phyloP scores from a whole-genome alignment of 2,797 vertebrate species.

The Taenioides sp. region DNA sequence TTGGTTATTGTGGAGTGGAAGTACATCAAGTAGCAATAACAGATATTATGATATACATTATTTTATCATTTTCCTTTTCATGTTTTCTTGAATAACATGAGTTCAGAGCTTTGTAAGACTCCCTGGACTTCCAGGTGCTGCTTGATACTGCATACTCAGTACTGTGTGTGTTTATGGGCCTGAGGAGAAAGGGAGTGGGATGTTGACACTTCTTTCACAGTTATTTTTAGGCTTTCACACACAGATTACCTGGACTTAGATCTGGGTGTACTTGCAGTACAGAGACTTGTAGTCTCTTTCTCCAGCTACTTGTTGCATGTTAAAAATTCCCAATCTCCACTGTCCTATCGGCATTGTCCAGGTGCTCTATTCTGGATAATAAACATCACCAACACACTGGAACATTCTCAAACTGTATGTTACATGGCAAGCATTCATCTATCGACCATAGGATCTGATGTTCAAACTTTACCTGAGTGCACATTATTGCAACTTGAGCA shows the following conservation, averaged over 20 bases:
- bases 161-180: conserved; percentile 68
- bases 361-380: too few species aligned
- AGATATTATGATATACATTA: too few species aligned
- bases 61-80: not conserved
- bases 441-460: too few species aligned
- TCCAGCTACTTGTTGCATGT: not conserved
- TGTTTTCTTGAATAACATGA: not conserved
- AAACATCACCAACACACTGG: too few species aligned
- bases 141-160: conserved; percentile 55
- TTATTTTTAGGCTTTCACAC: not conserved
- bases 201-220: conserved; percentile 41
- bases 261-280: not conserved
- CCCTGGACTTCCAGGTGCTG: not conserved
- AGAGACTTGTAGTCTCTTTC: not conserved
- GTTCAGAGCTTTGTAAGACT: not conserved
- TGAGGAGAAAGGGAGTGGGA: conserved; percentile 66
- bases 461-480: too few species aligned
- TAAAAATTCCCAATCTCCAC: not conserved
- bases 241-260: conserved; percentile 1
- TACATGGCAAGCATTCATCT: too few species aligned
- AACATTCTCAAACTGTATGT: too few species aligned
- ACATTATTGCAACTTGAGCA: too few species aligned
- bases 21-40: too few species aligned
- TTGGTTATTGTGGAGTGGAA: too few species aligned
- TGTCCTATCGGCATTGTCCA: too few species aligned